Evolutionary conservation across 2,113 vertebrate genomes (phyloP), one percentile per base, ranked within the genome.

Genomic region (Lates calcarifer): DNA sequence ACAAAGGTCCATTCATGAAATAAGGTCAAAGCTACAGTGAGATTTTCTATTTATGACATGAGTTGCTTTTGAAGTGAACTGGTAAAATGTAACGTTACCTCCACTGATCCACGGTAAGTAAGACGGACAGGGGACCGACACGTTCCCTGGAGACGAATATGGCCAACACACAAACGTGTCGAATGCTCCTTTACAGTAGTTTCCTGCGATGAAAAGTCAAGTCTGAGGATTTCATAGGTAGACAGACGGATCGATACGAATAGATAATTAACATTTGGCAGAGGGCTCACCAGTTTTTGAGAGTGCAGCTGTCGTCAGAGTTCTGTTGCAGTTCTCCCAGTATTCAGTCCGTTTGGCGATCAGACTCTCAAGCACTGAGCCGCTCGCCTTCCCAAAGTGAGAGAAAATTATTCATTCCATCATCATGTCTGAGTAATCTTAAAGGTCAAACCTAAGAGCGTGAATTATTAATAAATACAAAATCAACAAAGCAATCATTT

Each of bases 111-210:
- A 96, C 0, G 97, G 97, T 80, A 99, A 87, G 86, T 98, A 99
- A 0, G 95, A 91, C 66, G 98, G 98, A 86, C 98, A 99, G 62
- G 96, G 95, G 61, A 98, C 95, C 0, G 98, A 97, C 43, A 99
- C 94, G 1, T 97, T 97, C 81, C 98, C 98, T 22, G 97, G 96
- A 49, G 81, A 65, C 20, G 98, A 98, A 87, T 97, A 94, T 61
- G 98, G 98, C 98, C 97, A 99, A 86, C 98, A 99, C 22, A 93
- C 94, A 66, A 95, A 98, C 0, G 51, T 84, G 90, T 99, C 98
- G 66, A 98, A 98, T 0, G 94, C 95, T 79, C 97, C 97, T 15
- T 96, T 98, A 77, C 98, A 99, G 58, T 95, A 94, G 4, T 95
- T 73, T 85, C 96, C 98, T 99, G 87, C 0, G 29, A 89, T 29